Base-by-base conservation (phyloP, 2,888 invertebrate species). In the Cantharis nigra region DNA sequence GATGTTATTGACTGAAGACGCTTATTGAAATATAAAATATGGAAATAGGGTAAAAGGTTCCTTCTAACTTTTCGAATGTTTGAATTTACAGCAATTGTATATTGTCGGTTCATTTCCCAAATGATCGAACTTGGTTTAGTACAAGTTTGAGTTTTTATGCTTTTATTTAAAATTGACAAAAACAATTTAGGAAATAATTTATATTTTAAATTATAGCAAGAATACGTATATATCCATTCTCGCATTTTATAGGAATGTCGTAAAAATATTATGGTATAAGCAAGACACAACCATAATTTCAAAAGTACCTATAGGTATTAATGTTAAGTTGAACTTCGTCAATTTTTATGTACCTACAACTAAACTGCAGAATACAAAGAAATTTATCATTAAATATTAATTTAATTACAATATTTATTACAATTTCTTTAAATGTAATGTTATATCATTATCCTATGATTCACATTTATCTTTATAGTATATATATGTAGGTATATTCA, bases 41-140 rank as follows among this genome's bases (percentile, higher is more conserved):
- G 80, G 81, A 81, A 80, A 81, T 81, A 65, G 81, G 81, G 80
- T 80, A 80, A 81, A 81, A 81, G 81, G 81, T 81, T 81, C 80
- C 81, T 75, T 76, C 76, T 72, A 80, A 80, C 79, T 80, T 79
- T 80, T 79, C 80, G 71, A 78, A 76, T 78, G 63, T 78, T 72
- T 70, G 75, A 75, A 79, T 79, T 79, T 77, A 80, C 78, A 80
- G 78, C 78, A 78, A 74, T 76, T 73, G 78, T 75, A 73, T 70
- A 80, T 78, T 71, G 75, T 71, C 80, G 75, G 72, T 69, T 77
- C 80, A 79, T 80, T 79, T 79, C 78, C 74, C 80, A 80, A 80
- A 80, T 80, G 80, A 72, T 62, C 67, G 65, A 74, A 74, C 70
- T 74, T 69, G 65, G 63, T 63, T 74, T 62, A 20, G 71, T 77